A percentile compares a stretch with the other conserved stretches of the same genome.
These are phyloP conservation scores for Canis aureus DNA, from an alignment of 2,113 vertebrate species.

Conservation along the genomic window DNA sequence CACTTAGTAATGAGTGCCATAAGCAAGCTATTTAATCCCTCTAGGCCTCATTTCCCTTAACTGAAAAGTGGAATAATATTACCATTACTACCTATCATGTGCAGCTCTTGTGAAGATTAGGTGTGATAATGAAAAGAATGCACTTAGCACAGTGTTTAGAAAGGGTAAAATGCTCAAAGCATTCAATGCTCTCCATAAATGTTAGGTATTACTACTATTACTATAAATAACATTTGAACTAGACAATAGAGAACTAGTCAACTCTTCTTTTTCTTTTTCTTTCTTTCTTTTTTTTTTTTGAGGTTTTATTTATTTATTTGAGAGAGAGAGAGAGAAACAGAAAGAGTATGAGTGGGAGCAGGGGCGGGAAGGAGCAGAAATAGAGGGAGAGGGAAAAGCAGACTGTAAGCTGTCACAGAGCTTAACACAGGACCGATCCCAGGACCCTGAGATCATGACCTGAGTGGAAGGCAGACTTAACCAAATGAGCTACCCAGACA, in stretches of 20 bases:
- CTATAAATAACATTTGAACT: neutral
- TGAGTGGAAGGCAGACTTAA: neutral
- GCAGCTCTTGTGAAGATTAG: neutral
- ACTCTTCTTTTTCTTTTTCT: neutral
- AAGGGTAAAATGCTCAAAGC: neutral
- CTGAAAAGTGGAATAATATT: neutral
- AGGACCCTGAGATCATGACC: neutral
- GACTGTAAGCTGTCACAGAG: neutral
- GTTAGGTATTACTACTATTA: neutral
- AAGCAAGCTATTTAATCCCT: neutral
- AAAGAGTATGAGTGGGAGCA: neutral
- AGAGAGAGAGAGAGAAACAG: neutral
- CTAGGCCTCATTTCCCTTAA: neutral
- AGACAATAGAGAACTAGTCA: neutral
- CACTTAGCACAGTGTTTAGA: neutral
- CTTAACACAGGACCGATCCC: neutral
- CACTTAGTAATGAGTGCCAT: neutral
- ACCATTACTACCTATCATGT: neutral
- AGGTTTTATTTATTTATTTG: neutral
- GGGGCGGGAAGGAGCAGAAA: too few relatives aligned
- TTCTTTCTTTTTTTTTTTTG: too few relatives aligned
- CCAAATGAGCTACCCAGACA: neutral
- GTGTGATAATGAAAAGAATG: conserved; percentile 3
- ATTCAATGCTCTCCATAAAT: neutral
- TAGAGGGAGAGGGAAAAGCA: neutral